phyloP scores from a whole-genome alignment of 2,888 invertebrate genomes.

The Taphrorychus bicolor region DNA sequence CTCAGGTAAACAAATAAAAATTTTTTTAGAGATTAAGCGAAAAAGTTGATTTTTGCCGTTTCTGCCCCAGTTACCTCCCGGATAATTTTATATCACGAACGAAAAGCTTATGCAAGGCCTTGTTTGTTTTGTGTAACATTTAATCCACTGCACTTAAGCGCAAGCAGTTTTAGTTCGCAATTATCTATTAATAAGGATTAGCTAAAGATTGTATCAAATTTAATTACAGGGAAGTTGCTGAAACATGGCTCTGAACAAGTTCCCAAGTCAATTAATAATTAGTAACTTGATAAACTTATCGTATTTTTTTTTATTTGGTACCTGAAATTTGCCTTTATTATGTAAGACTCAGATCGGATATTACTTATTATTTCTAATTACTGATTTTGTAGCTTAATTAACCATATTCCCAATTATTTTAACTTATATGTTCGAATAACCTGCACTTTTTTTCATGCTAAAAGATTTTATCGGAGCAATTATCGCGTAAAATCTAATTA shows the following conservation, averaged over 20 bases:
- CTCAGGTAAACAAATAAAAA: not conserved
- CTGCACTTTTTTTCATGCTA: too few relatives aligned
- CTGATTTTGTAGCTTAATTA: too few relatives aligned
- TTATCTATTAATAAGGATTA: constrained; percentile 38
- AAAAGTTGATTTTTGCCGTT: not conserved
- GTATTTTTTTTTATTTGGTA: not conserved
- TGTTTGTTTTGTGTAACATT: constrained; percentile 30
- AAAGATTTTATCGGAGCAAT: constrained; percentile 27
- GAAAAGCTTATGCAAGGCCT: constrained; percentile 12
- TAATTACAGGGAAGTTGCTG: constrained; percentile 28
- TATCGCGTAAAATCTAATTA: constrained; percentile 27
- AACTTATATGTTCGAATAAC: too few relatives aligned
- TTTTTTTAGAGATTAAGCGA: not conserved
- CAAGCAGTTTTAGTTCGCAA: constrained; percentile 24
- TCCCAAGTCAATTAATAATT: constrained; percentile 16
- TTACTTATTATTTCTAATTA: constrained; percentile 1
- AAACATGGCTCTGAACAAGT: constrained; percentile 9
- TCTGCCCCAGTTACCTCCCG: not conserved
- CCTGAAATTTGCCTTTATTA: not conserved
- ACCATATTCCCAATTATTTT: too few relatives aligned
- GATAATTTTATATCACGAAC: not conserved
- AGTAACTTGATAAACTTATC: constrained; percentile 8
- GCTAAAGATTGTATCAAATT: constrained; percentile 36
- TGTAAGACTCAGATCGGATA: not conserved
- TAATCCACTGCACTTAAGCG: constrained; percentile 27